phyloP scores from a whole-genome alignment of 2,797 vertebrate species.

The Malurus splendens region DNA sequence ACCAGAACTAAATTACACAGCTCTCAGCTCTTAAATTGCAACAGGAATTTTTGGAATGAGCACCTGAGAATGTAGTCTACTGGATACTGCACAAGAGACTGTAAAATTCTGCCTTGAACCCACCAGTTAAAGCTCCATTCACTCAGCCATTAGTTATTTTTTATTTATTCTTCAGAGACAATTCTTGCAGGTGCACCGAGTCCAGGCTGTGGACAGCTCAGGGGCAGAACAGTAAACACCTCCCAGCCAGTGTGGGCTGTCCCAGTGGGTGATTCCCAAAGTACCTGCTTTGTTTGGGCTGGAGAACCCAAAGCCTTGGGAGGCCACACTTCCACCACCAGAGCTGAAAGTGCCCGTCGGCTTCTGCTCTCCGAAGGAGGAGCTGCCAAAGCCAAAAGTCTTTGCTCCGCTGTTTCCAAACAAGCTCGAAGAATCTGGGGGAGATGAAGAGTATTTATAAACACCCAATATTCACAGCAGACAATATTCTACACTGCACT shows the following conservation, averaged over 20 bases:
- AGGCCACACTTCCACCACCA: constrained; percentile 85
- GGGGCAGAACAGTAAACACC: neutral
- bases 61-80: neutral
- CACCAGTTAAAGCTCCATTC: neutral
- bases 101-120: neutral
- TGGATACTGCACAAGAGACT: neutral
- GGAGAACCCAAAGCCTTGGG: constrained; percentile 92
- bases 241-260: neutral
- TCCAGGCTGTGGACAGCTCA: neutral
- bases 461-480: neutral
- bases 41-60: neutral
- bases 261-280: neutral
- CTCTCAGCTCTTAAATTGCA: neutral
- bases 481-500: neutral
- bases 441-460: neutral
- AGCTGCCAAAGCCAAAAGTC: constrained; percentile 79
- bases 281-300: constrained; percentile 86
- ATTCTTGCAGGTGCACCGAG: rapidly evolving
- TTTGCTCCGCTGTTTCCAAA: constrained; percentile 91
- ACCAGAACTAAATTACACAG: neutral
- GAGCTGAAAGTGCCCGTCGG: constrained; percentile 86
- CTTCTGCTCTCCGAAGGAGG: constrained; percentile 90
- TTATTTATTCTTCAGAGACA: neutral
- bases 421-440: constrained; percentile 76
- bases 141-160: neutral